Conservation (phyloP, 2,797 vertebrate genomes). For the Myotis pilosus region DNA sequence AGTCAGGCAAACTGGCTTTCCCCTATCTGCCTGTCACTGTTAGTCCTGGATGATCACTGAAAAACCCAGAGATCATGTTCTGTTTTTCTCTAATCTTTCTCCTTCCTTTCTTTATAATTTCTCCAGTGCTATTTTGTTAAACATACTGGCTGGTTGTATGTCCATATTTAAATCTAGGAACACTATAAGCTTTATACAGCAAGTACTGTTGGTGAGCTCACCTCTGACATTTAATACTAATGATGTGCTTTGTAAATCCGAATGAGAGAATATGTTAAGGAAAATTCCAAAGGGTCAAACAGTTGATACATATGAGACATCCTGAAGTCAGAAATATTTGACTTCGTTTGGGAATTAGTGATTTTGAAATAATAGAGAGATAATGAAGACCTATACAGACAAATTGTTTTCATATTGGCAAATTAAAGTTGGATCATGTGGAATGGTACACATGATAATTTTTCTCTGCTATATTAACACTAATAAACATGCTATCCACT, state of each 20-base stretch:
- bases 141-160: constrained; percentile 28
- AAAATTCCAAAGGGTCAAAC: background rate
- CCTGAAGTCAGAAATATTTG: constrained; percentile 35
- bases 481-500: constrained; percentile 5
- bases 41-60: constrained; percentile 48
- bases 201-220: constrained; percentile 58
- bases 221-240: constrained; percentile 69
- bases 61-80: constrained; percentile 46
- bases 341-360: background rate
- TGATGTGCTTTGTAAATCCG: constrained; percentile 68
- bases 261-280: constrained; percentile 58
- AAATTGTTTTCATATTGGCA: background rate
- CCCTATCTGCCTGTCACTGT: constrained; percentile 48
- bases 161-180: constrained; percentile 61
- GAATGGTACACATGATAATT: background rate
- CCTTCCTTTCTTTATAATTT: constrained; percentile 58
- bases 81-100: constrained; percentile 62
- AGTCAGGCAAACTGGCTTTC: background rate
- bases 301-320: background rate
- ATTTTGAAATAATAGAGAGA: constrained; percentile 36
- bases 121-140: constrained; percentile 55
- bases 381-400: constrained; percentile 14
- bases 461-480: constrained; percentile 18
- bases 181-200: constrained; percentile 42
- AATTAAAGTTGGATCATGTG: background rate